Percentiles rank a stretch among this genome's conserved stretches.
These are phyloP conservation scores for Harlomillsia oculata DNA, from an alignment of 1,140 invertebrate species.

Conservation along the genomic window DNA sequence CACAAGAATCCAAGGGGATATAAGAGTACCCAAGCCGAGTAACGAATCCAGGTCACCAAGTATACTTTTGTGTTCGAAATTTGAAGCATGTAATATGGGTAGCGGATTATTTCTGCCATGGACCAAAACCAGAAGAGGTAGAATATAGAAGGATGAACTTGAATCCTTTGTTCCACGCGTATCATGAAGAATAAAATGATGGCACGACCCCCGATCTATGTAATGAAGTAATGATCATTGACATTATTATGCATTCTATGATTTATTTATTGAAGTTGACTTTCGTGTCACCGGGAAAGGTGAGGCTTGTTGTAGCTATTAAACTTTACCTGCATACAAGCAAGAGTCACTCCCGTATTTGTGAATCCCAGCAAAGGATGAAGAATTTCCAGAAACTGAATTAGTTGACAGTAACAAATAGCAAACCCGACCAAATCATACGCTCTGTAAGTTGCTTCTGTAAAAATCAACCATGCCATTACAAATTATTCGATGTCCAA, in stretches of 20 bases:
- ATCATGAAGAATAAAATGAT: constrained; percentile 76
- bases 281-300: background rate
- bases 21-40: constrained; percentile 83
- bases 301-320: background rate
- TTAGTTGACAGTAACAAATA: constrained; percentile 68
- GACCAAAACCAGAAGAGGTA: constrained; percentile 77
- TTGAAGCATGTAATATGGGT: constrained; percentile 82
- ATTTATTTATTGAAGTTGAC: background rate
- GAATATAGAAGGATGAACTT: constrained; percentile 74
- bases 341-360: constrained; percentile 53
- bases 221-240: constrained; percentile 40
- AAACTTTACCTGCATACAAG: constrained; percentile 46
- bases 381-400: constrained; percentile 78
- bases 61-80: constrained; percentile 62
- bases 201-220: constrained; percentile 65
- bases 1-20: constrained; percentile 81
- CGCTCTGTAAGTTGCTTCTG: constrained; percentile 59
- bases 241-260: background rate
- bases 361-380: constrained; percentile 83
- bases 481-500: background rate
- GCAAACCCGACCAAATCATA: constrained; percentile 67
- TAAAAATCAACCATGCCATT: constrained; percentile 33
- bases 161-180: constrained; percentile 71
- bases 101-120: constrained; percentile 60
- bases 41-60: constrained; percentile 81